phyloP scores from a whole-genome alignment of 2,113 vertebrate species.

The Isurus oxyrinchus region DNA sequence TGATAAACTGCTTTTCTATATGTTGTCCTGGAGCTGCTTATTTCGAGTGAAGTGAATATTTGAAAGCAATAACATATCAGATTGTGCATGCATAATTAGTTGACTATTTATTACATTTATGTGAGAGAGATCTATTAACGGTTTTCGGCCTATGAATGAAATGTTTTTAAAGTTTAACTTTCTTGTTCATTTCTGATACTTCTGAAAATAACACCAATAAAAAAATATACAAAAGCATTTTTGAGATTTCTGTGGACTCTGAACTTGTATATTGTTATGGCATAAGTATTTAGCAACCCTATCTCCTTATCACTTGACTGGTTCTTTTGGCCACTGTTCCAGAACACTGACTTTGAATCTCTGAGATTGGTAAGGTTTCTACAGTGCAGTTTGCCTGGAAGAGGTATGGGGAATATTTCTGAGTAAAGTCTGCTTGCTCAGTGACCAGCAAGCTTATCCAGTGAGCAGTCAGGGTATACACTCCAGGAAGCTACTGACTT shows the following conservation, averaged over 20 bases:
- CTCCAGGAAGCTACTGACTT: neutral
- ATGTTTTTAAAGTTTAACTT: neutral
- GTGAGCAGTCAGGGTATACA: neutral
- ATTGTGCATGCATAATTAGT: slow-evolving; percentile 10
- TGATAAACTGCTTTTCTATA: neutral
- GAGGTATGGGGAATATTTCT: neutral
- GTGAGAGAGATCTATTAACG: neutral
- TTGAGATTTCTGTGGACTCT: neutral
- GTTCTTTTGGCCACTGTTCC: neutral
- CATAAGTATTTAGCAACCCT: neutral
- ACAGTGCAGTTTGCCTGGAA: neutral
- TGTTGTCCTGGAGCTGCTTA: neutral
- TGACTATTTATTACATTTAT: neutral
- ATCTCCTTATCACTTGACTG: neutral
- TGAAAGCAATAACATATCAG: slow-evolving; percentile 8
- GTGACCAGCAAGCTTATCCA: neutral
- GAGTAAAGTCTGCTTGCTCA: neutral
- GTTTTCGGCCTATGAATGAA: neutral
- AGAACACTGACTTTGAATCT: neutral
- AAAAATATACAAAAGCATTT: neutral
- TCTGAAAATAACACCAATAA: slow-evolving; percentile 16
- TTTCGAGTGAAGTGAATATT: neutral
- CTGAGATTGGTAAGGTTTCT: neutral
- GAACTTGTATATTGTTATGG: neutral
- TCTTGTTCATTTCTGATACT: neutral